Evolutionary conservation across 2,113 vertebrate species (phyloP).

Genomic region (Rhegmatorhina hoffmannsi): DNA sequence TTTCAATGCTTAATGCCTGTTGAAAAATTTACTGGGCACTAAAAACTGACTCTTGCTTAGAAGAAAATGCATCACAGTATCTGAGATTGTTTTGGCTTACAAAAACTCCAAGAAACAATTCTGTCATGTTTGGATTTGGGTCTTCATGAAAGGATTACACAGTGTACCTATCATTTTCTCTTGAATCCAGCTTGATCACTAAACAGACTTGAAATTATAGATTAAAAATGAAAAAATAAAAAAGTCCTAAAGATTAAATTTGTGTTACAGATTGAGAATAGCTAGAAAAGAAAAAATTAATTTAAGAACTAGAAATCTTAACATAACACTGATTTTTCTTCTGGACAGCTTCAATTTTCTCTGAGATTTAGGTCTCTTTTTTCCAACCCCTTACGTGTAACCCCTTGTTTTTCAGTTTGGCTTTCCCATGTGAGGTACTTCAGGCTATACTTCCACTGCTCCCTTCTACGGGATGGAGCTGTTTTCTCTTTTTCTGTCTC

Average conservation of each 20-base stretch:
- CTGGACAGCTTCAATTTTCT: neutral
- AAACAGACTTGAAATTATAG: neutral
- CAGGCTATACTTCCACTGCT: neutral
- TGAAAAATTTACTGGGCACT: neutral
- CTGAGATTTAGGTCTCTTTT: neutral
- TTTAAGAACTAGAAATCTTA: neutral
- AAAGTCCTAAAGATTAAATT: neutral
- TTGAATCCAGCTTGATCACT: neutral
- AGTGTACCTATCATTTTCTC: neutral
- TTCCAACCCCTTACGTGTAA: fast-evolving
- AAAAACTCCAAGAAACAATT: neutral
- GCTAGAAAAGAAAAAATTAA: neutral
- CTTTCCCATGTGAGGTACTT: neutral
- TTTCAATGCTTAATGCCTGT: neutral
- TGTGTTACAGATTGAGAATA: neutral
- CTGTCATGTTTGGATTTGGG: neutral
- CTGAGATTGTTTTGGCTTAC: neutral
- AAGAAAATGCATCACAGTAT: neutral
- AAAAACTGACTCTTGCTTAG: neutral
- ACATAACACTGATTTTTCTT: neutral
- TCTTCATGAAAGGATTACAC: neutral
- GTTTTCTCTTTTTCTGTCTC: neutral
- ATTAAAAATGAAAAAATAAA: neutral
- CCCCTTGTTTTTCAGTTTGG: fast-evolving
- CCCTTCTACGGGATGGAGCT: neutral